Evolutionary conservation across 2,113 vertebrate species (phyloP).

Genomic region (Falcunculus frontatus): DNA sequence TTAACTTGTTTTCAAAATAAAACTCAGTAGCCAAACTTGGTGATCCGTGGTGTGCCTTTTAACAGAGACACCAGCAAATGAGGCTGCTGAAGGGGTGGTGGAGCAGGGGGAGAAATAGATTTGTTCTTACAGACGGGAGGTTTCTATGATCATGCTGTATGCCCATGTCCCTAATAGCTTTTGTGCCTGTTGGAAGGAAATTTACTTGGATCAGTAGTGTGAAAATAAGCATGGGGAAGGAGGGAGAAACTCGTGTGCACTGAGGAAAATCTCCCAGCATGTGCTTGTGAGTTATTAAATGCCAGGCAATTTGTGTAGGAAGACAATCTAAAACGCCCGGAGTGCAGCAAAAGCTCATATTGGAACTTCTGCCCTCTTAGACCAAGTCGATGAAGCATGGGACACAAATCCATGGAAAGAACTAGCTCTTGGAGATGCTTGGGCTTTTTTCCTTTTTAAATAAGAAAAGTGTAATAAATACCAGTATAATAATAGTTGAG

Average conservation of each 20-base stretch:
- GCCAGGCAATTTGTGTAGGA: not conserved
- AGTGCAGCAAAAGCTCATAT: not conserved
- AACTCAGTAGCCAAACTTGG: not conserved
- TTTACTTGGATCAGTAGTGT: not conserved
- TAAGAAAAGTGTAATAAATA: not conserved
- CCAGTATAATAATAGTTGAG: not conserved
- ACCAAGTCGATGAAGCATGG: fast-evolving
- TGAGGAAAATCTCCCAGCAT: not conserved
- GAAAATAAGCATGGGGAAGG: not conserved
- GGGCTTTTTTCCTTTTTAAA: not conserved
- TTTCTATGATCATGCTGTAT: not conserved
- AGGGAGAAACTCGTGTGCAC: fast-evolving
- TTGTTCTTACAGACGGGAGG: fast-evolving
- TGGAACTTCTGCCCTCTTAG: not conserved
- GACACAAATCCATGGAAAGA: not conserved
- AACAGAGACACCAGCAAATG: not conserved
- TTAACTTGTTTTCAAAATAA: conserved; percentile 16
- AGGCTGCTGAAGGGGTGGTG: not conserved
- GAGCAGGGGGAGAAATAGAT: not conserved
- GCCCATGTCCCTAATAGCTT: not conserved
- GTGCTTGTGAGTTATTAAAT: fast-evolving
- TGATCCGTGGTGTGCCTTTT: not conserved
- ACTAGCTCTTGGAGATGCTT: not conserved
- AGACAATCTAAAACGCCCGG: not conserved
- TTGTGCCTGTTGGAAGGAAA: not conserved